These are phyloP conservation scores for Scaptomyza flava DNA, from an alignment of 2,888 invertebrate species.

Conservation along the genomic window DNA sequence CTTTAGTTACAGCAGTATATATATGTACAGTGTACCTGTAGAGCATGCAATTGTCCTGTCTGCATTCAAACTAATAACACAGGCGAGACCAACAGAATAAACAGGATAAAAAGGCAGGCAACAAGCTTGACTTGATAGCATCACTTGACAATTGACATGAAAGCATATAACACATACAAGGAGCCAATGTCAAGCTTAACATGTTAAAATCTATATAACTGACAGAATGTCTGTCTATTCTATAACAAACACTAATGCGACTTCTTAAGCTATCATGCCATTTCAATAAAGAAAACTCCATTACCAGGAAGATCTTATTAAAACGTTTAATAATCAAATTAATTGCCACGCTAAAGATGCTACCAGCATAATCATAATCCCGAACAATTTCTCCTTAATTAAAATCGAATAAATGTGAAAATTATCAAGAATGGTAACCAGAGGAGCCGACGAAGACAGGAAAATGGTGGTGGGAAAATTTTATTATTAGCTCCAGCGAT, in stretches of 20 bases:
- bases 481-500: constrained; percentile 48
- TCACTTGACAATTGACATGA: constrained; percentile 71
- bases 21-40: constrained; percentile 20
- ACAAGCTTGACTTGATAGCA: constrained; percentile 56
- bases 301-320: constrained; percentile 21
- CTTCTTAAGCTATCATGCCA: neutral
- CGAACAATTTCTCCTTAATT: constrained; percentile 68
- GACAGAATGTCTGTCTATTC: neutral
- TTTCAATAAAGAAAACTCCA: neutral
- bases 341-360: constrained; percentile 57
- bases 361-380: constrained; percentile 66
- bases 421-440: constrained; percentile 42
- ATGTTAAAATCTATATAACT: constrained; percentile 3
- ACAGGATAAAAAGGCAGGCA: constrained; percentile 28
- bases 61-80: constrained; percentile 40
- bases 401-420: constrained; percentile 68
- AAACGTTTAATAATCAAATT: constrained; percentile 72
- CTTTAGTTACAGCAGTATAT: neutral
- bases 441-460: neutral
- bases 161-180: constrained; percentile 25
- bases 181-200: constrained; percentile 10
- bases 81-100: constrained; percentile 18
- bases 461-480: constrained; percentile 1
- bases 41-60: constrained; percentile 36
- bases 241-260: constrained; percentile 4